Percentiles rank a stretch among this genome's conserved stretches.
phyloP scores from a whole-genome alignment of 2,888 invertebrate species.

The Dicranocentrus wangi region DNA sequence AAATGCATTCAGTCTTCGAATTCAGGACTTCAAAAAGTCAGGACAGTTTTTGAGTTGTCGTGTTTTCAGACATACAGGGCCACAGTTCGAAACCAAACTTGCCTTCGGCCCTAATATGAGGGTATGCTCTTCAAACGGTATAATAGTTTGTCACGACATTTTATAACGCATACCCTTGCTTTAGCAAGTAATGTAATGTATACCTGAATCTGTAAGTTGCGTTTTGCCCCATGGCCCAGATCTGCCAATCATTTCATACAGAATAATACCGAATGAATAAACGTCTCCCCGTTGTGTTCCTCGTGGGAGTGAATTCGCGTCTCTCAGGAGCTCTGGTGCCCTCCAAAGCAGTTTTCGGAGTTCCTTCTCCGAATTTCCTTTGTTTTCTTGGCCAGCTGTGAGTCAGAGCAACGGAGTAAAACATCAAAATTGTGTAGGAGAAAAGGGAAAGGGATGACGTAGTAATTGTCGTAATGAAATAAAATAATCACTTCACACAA shows the following conservation, averaged over 20 bases:
- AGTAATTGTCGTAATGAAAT: neutral
- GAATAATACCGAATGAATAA: constrained; percentile 87
- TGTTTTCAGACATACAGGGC: too few relatives aligned
- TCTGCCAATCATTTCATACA: constrained; percentile 88
- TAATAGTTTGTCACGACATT: too few relatives aligned
- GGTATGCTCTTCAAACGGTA: too few relatives aligned
- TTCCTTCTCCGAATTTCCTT: constrained; percentile 53
- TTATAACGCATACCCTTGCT: too few relatives aligned
- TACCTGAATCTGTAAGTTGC: too few relatives aligned
- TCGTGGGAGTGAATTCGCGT: constrained; percentile 77
- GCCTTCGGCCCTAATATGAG: too few relatives aligned
- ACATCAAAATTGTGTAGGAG: neutral
- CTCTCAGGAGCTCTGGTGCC: constrained; percentile 84
- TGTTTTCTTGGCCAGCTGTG: constrained; percentile 66
- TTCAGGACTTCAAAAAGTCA: too few relatives aligned
- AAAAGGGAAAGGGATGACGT: neutral
- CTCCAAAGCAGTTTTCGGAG: constrained; percentile 79
- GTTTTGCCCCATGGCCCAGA: constrained; percentile 87
- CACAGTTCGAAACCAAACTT: too few relatives aligned
- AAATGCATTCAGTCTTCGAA: too few relatives aligned
- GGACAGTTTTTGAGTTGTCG: too few relatives aligned
- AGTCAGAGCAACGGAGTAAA: neutral
- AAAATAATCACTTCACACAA: neutral
- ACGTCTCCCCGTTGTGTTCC: constrained; percentile 91
- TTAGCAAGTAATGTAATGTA: too few relatives aligned